phyloP scores from a whole-genome alignment of 2,888 invertebrate genomes.

The Alloscopus bannaensis region DNA sequence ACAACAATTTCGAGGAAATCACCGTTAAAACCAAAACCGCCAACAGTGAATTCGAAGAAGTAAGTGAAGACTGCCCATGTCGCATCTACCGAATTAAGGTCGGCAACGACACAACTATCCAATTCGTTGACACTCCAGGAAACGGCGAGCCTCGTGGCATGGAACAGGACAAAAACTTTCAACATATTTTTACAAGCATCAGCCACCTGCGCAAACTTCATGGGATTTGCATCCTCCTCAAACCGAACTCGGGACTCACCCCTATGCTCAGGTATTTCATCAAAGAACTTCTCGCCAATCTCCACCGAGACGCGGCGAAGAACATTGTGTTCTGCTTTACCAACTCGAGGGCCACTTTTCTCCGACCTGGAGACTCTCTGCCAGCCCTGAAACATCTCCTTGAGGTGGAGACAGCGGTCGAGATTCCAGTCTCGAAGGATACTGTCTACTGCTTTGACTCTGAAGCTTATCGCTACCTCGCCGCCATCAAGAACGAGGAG shows the following conservation, averaged over 20 bases:
- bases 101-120: slow-evolving; percentile 25
- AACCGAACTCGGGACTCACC: slow-evolving; percentile 58
- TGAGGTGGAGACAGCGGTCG: slow-evolving; percentile 17
- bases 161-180: slow-evolving; percentile 55
- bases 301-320: slow-evolving; percentile 53
- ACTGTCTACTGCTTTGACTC: slow-evolving; percentile 63
- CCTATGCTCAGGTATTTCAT: slow-evolving; percentile 56
- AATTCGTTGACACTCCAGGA: slow-evolving; percentile 66
- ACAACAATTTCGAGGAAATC: slow-evolving; percentile 51
- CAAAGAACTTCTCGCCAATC: slow-evolving; percentile 59
- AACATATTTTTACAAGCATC: slow-evolving; percentile 43
- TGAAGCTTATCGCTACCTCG: slow-evolving; percentile 63
- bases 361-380: slow-evolving; percentile 55
- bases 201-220: slow-evolving; percentile 42
- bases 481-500: slow-evolving; percentile 37
- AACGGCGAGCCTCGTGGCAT: slow-evolving; percentile 51
- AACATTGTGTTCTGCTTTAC: slow-evolving; percentile 67
- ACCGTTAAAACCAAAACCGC: slow-evolving; percentile 16
- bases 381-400: slow-evolving; percentile 42
- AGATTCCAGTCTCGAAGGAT: slow-evolving; percentile 14
- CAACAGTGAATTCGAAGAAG: slow-evolving; percentile 59
- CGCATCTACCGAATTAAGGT: slow-evolving; percentile 36
- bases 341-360: slow-evolving; percentile 59
- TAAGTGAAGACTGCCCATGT: slow-evolving; percentile 31
- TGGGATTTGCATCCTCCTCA: slow-evolving; percentile 63